These are phyloP conservation scores for Apus apus DNA, from an alignment of 2,113 vertebrate species.

Conservation along the genomic window DNA sequence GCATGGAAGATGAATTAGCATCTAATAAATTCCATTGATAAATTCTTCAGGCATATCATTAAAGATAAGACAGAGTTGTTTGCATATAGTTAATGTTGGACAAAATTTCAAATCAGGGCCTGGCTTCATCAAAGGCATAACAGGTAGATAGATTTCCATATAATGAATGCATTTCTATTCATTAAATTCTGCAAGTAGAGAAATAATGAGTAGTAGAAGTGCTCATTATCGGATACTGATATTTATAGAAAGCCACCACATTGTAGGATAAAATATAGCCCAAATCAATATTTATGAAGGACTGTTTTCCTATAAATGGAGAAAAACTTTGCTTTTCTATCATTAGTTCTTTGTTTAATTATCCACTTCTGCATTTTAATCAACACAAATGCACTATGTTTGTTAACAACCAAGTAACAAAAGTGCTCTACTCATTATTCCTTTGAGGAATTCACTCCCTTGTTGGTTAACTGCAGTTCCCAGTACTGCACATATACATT, in stretches of 20 bases:
- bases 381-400: conserved; percentile 8
- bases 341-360: not conserved
- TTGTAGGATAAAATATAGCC: not conserved
- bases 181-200: conserved; percentile 70
- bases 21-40: conserved; percentile 55
- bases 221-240: conserved; percentile 55
- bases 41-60: conserved; percentile 53
- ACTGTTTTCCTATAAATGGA: conserved; percentile 15
- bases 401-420: conserved; percentile 2
- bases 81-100: conserved; percentile 52
- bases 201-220: conserved; percentile 49
- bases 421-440: not conserved
- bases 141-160: conserved; percentile 65
- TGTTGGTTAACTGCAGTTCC: not conserved
- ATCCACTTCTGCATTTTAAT: conserved; percentile 42
- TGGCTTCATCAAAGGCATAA: conserved; percentile 57
- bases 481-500: not conserved
- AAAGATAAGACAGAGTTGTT: conserved; percentile 57
- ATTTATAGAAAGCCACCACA: conserved; percentile 53
- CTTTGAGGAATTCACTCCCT: not conserved
- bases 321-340: not conserved
- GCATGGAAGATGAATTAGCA: conserved; percentile 24
- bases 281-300: conserved; percentile 47
- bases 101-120: conserved; percentile 48
- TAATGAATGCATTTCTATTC: conserved; percentile 70